These are phyloP conservation scores for Caenorhabditis doughertyi DNA, from an alignment of 2,888 invertebrate genomes.

Conservation along the genomic window DNA sequence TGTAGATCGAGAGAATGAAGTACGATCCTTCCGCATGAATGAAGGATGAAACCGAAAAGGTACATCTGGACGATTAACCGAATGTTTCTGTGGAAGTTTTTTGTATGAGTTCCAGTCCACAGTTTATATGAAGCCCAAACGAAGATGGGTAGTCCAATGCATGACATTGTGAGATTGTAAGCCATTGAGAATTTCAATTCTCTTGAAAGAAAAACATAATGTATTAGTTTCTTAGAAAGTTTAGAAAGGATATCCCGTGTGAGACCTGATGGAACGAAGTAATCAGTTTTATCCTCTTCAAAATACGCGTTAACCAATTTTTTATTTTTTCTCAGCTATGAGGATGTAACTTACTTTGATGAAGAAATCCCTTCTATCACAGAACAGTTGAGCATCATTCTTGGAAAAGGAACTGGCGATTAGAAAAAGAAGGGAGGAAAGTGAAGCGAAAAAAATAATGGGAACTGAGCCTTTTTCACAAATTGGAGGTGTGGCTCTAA, in stretches of 20 bases:
- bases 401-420: neutral
- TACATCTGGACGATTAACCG: slow-evolving; percentile 31
- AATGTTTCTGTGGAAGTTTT: slow-evolving; percentile 29
- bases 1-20: slow-evolving; percentile 48
- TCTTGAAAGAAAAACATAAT: neutral
- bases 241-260: no score
- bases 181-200: slow-evolving; percentile 14
- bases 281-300: no score
- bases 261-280: no score
- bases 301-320: neutral
- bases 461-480: slow-evolving; percentile 9
- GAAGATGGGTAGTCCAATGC: slow-evolving; percentile 13
- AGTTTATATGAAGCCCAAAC: slow-evolving; percentile 26
- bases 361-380: slow-evolving; percentile 4
- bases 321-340: neutral
- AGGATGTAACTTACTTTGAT: slow-evolving; percentile 26
- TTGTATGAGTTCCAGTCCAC: neutral
- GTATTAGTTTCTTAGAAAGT: no score
- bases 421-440: neutral
- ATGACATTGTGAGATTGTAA: slow-evolving; percentile 20
- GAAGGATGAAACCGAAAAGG: slow-evolving; percentile 40
- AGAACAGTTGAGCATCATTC: slow-evolving; percentile 38
- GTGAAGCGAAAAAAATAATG: neutral
- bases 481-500: slow-evolving; percentile 11
- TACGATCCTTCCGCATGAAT: slow-evolving; percentile 29